phyloP scores from a whole-genome alignment of 2,113 vertebrate genomes.

The Centropus unirufus region DNA sequence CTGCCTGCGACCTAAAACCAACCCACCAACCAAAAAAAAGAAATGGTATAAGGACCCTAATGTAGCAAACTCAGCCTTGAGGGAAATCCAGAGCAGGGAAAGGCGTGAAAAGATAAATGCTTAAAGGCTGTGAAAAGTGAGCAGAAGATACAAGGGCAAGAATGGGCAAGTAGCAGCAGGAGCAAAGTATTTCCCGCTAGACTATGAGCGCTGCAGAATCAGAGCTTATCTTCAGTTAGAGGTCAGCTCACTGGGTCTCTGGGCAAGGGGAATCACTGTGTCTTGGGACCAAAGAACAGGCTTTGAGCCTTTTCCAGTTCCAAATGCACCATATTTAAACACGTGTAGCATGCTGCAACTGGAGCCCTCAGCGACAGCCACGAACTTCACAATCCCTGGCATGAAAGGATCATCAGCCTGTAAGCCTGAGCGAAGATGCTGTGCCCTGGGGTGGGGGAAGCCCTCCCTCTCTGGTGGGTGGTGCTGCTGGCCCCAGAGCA shows the following conservation, averaged over 20 bases:
- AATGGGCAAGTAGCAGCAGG: slow-evolving; percentile 50
- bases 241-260: neutral
- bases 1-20: neutral
- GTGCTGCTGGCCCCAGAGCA: neutral
- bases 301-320: neutral
- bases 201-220: neutral
- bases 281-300: neutral
- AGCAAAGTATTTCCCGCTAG: slow-evolving; percentile 50
- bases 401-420: neutral
- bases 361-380: neutral
- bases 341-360: neutral
- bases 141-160: slow-evolving; percentile 54
- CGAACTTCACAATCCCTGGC: neutral
- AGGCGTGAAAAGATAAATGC: slow-evolving; percentile 61
- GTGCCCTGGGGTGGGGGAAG: neutral
- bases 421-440: neutral
- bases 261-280: neutral
- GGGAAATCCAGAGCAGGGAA: slow-evolving; percentile 64
- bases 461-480: neutral
- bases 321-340: neutral
- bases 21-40: neutral
- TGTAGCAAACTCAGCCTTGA: slow-evolving; percentile 52
- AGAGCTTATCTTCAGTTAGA: neutral
- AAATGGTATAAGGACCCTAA: neutral
- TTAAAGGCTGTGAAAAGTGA: slow-evolving; percentile 61